Evolutionary conservation across 2,797 vertebrate species (phyloP), one percentile per base, ranked within the genome.

Genomic region (Sciurus carolinensis): DNA sequence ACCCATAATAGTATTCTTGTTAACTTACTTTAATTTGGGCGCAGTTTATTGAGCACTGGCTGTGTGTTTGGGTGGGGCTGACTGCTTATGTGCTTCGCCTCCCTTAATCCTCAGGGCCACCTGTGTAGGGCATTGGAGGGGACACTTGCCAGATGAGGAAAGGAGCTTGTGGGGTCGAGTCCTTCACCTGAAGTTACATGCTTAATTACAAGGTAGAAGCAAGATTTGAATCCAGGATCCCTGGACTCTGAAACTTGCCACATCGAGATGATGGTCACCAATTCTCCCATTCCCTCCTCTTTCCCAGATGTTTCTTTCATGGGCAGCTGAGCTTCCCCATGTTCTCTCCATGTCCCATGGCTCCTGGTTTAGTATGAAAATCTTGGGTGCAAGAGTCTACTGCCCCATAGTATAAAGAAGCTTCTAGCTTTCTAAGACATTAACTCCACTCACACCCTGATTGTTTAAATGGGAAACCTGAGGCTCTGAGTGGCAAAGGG

Each of bases 141-240:
- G 1, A 11, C 44, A 24, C 54, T 47, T 88, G 86, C 66, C 13
- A 62, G 39, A 2, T 30, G 57, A 59, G 42, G 69, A 47, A 50
- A 22, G 13, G 59, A 3, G 22, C 8, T 2, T 24, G 30, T 57
- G 7, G 7, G 79, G 6, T 71, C 8, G 42, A 87, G 59, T 62
- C 89, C 44, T 57, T 96, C 17, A 28, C 90, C 84, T 30, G 36
- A 87, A 94, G 54, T 93, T 93, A 89, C 92, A 81, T 75, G 73
- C 30, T 59, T 26, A 39, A 71, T 66, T 77, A 69, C 28, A 69
- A 85, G 17, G 71, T 39, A 54, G 94, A 96, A 36, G 62, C 47
- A 85, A 33, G 75, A 96, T 86, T 95, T 64, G 47, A 90, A 47
- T n/a, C 39, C 18, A 22, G 12, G 50, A 89, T 10, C 15, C 12